A percentile compares a stretch with the other conserved stretches of the same genome.
Evolutionary conservation across 2,113 vertebrate species (phyloP).

Genomic region (Lampris megalopsis): DNA sequence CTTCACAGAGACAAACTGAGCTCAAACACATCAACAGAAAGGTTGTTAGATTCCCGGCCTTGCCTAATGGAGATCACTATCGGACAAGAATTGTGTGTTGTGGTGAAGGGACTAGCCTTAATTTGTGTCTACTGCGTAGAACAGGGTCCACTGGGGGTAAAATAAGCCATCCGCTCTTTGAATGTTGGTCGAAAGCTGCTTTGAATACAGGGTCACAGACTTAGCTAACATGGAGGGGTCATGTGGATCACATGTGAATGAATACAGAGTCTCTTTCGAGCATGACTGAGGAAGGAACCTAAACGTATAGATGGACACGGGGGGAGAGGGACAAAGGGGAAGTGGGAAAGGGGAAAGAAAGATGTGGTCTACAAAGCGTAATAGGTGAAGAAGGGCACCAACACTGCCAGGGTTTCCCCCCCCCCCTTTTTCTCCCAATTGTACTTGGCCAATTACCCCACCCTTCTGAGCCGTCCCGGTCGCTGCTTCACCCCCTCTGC

Average conservation of each 20-base stretch:
- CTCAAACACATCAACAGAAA: too few species aligned
- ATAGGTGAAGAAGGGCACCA: too few species aligned
- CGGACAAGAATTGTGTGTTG: too few species aligned
- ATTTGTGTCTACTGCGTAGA: too few species aligned
- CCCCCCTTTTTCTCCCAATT: too few species aligned
- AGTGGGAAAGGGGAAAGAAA: conserved; percentile 58
- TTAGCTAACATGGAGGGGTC: conserved; percentile 15
- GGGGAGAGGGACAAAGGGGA: conserved; percentile 53
- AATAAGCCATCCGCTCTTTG: background rate
- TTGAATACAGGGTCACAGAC: background rate
- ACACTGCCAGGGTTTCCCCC: too few species aligned
- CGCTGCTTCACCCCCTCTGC: too few species aligned
- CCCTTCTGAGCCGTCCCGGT: too few species aligned
- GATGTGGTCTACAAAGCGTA: background rate
- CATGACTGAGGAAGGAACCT: conserved; percentile 30
- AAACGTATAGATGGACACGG: background rate
- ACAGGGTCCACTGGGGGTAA: background rate
- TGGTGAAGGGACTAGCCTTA: too few species aligned
- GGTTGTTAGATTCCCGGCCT: too few species aligned
- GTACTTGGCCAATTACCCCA: too few species aligned
- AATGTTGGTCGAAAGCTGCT: background rate
- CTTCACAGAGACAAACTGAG: background rate
- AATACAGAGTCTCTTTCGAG: conserved; percentile 49
- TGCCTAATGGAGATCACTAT: background rate
- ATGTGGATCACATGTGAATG: background rate